Evolutionary conservation across 2,888 invertebrate species (phyloP), one percentile per base, ranked within the genome.

Genomic region (Cephus nigrinus): DNA sequence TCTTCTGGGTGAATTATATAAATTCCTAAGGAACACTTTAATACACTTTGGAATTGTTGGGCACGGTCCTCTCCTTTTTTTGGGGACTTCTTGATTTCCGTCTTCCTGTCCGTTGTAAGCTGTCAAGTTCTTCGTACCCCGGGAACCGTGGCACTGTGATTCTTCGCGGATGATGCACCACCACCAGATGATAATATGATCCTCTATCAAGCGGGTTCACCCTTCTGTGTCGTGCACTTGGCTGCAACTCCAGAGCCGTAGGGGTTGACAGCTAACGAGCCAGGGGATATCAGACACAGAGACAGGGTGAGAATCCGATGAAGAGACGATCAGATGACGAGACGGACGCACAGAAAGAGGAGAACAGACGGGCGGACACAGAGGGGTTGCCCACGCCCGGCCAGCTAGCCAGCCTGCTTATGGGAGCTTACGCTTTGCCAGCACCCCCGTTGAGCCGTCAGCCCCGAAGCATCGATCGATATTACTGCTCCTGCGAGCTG

Each of bases 401-500:
- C 84, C 88, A 85, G 81, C 84, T 83, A 77, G 80, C 81, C 79
- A 78, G 81, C 75, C 76, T 69, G 83, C 82, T 86, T 84, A 84
- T 84, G 84, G 80, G 81, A 78, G 85, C 85, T 81, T 84, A 69
- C 68, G 78, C 76, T 34, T 32, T 33, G 35, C 33, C 31, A 71
- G 68, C 80, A 79, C 82, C 82, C 81, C 78, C 81, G 79, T 80
- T 68, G 74, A 74, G 79, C 84, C 83, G 9, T 74, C 34, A 83
- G 84, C 83, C 85, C 84, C 82, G 80, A 82, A 83, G 81, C 80
- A 86, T 86, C 88, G 88, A 89, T 91, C 91, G 90, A 91, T 91
- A 88, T 89, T 87, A 87, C 90, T 88, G 90, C 90, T 90, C 90
- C 91, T 91, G 90, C 90, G 88, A 82, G 82, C 81, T 83, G 80